Evolutionary conservation across 2,888 invertebrate species (phyloP), one percentile per base, ranked within the genome.

Genomic region (Dolichopus griseipennis): DNA sequence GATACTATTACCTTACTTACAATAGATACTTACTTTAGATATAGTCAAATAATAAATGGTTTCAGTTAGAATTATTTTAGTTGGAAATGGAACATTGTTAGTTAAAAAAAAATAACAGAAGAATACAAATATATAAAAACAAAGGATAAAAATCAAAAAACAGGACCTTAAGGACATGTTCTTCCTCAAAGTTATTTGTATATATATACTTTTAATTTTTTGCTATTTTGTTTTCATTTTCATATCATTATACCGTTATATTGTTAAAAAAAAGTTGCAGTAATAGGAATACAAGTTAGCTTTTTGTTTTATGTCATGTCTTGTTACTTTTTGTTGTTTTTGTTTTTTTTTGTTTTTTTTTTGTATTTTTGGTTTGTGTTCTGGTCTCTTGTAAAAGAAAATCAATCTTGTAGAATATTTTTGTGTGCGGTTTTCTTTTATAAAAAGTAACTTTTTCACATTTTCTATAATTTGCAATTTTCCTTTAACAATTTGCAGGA

Each of bases 101-200:
- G 9, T 7, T 4, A 41, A 41, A 12, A 41, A 41, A 41, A 41
- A 41, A 41, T 1, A 41, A 7, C 9, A 41, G 41, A 41, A 41
- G 8, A 52, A 18, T 18, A 52, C 52, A n/a, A 52, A 52, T 2
- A n/a, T 27, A 27, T 27, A 27, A 37, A 52, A 18, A 52, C 15
- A 52, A 52, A 52, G 6, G 6, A 52, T 12, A 52, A 52, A 52
- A 18, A 52, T 52, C 15, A 18, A n/a, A 52, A 52, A 52, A 52
- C 52, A 52, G 52, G 52, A 52, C 52, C 52, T 52, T 52, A 52
- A 52, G 52, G 52, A 52, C 52, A 52, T 52, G 52, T 52, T 52
- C 52, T 52, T 52, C 18, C 52, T 52, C 18, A 6, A 52, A 52
- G 12, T 18, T 52, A 12, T 52, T 52, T n/a, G 18, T n/a, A 18